Evolutionary conservation across 2,113 vertebrate genomes (phyloP).

Genomic region (Bettongia penicillata): DNA sequence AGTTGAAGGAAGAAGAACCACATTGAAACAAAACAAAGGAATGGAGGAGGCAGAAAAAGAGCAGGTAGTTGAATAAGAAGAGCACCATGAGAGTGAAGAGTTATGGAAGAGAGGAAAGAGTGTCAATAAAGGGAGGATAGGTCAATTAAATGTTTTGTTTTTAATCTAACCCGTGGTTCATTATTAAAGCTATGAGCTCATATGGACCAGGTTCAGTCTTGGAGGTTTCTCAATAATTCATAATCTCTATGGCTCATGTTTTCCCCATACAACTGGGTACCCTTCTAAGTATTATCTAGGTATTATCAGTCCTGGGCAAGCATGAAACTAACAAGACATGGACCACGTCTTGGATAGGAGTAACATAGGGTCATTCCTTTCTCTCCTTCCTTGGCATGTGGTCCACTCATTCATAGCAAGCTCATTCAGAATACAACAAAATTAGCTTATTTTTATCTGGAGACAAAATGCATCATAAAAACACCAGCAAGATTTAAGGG

Average conservation of each 20-base stretch:
- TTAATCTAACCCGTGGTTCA: background rate
- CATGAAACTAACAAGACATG: background rate
- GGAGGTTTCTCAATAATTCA: background rate
- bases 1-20: slow-evolving; percentile 2
- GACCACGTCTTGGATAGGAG: background rate
- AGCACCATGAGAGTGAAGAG: background rate
- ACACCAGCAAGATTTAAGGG: background rate
- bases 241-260: background rate
- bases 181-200: background rate
- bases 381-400: background rate
- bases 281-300: background rate
- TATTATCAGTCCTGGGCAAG: background rate
- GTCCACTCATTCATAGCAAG: background rate
- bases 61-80: background rate
- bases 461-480: background rate
- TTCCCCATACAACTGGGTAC: background rate
- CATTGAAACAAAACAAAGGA: background rate
- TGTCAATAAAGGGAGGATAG: background rate
- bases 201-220: background rate
- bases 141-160: background rate
- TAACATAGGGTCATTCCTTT: background rate
- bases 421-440: background rate
- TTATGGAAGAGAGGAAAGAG: slow-evolving; percentile 15
- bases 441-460: background rate
- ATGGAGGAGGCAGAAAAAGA: background rate